Evolutionary conservation across 2,113 vertebrate species (phyloP).

Genomic region (Bostrychus sinensis): DNA sequence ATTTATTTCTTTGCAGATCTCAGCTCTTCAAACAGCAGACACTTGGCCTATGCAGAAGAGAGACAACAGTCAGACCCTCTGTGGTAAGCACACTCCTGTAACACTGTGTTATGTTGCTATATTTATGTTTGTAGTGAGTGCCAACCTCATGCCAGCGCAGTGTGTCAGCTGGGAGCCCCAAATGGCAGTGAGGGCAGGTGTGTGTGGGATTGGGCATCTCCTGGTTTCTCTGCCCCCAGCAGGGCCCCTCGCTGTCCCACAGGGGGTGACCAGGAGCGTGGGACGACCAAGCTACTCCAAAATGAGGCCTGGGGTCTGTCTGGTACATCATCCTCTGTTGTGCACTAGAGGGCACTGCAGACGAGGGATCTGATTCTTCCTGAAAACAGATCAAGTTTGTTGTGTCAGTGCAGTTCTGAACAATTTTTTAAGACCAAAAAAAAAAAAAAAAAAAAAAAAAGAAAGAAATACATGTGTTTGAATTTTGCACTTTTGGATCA

Average conservation of each 20-base stretch:
- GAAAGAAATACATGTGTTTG: too few species aligned
- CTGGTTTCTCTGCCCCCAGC: constrained; percentile 58
- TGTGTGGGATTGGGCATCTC: constrained; percentile 56
- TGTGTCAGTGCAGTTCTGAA: neutral
- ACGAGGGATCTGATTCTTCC: constrained; percentile 46
- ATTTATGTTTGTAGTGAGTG: constrained; percentile 11
- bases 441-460: neutral
- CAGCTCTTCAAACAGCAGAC: constrained; percentile 73
- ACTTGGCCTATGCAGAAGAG: constrained; percentile 75
- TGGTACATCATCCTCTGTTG: constrained; percentile 71
- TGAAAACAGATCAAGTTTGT: constrained; percentile 23
- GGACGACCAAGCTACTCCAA: constrained; percentile 79
- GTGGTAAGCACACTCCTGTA: neutral
- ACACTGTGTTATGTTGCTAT: constrained; percentile 17
- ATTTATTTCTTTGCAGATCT: constrained; percentile 61
- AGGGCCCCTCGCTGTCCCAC: constrained; percentile 77
- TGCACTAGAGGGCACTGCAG: constrained; percentile 53
- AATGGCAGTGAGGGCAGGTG: constrained; percentile 80
- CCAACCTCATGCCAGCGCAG: constrained; percentile 82
- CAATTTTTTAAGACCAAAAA: neutral
- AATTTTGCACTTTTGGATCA: too few species aligned
- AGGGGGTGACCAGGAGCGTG: constrained; percentile 75
- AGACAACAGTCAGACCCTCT: constrained; percentile 28
- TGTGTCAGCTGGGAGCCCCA: constrained; percentile 73
- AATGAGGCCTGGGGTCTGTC: constrained; percentile 81